phyloP scores from a whole-genome alignment of 2,888 invertebrate species.

The Ctena decussata region DNA sequence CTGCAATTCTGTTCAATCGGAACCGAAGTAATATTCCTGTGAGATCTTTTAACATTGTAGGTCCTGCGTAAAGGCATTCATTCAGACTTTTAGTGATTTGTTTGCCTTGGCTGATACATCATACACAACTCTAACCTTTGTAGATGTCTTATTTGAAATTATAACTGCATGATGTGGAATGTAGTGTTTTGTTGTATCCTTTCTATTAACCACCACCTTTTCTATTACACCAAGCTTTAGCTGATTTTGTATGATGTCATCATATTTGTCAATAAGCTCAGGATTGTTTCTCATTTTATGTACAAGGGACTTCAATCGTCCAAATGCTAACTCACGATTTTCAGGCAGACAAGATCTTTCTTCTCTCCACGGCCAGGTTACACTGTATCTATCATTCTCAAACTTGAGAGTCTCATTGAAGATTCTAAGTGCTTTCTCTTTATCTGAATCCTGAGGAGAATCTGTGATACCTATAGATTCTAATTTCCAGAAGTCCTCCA shows the following conservation, averaged over 20 bases:
- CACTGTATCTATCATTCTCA: constrained; percentile 34
- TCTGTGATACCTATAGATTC: background rate
- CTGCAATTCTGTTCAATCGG: constrained; percentile 21
- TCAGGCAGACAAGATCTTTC: constrained; percentile 26
- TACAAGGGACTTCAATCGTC: constrained; percentile 24
- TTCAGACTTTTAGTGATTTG: constrained; percentile 10
- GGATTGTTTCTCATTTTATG: constrained; percentile 25
- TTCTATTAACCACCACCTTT: background rate
- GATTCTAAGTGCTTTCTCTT: background rate
- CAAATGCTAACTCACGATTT: constrained; percentile 34
- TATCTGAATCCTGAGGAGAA: constrained; percentile 5
- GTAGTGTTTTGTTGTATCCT: constrained; percentile 1
- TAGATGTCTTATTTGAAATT: background rate
- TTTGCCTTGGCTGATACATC: constrained; percentile 18
- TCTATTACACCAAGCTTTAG: constrained; percentile 21
- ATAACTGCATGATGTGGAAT: constrained; percentile 7
- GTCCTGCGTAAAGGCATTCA: too few species aligned
- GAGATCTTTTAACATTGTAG: constrained; percentile 35
- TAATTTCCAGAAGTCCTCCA: constrained; percentile 14
- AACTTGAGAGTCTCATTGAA: constrained; percentile 11
- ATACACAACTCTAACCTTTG: constrained; percentile 12
- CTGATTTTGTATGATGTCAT: constrained; percentile 24
- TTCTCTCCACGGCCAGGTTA: constrained; percentile 47
- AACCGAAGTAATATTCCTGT: constrained; percentile 32
- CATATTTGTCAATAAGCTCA: constrained; percentile 28